Evolutionary conservation across 2,888 invertebrate genomes (phyloP).

Genomic region (Troides aeacus): DNA sequence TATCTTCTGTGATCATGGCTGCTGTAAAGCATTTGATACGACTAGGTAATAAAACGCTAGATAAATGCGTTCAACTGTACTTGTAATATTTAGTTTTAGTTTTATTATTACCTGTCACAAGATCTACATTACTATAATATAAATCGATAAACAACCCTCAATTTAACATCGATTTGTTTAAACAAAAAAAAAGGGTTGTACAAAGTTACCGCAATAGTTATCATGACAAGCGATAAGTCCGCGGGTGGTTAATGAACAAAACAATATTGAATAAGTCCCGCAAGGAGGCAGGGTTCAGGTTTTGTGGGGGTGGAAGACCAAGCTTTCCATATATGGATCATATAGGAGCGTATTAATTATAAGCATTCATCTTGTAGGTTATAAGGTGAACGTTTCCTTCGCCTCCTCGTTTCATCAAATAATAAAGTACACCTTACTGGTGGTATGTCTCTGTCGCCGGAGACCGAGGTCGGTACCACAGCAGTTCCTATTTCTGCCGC

Average conservation of each 20-base stretch:
- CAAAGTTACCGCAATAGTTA: conserved; percentile 37
- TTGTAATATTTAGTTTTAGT: too few relatives aligned
- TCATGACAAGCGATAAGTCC: conserved; percentile 40
- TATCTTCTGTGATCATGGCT: too few relatives aligned
- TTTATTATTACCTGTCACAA: background rate
- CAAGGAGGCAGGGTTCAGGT: conserved; percentile 43
- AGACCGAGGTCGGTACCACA: too few relatives aligned
- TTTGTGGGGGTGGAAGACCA: conserved; percentile 18
- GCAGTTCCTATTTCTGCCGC: too few relatives aligned
- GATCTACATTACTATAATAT: background rate
- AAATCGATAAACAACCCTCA: background rate
- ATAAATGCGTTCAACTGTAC: too few relatives aligned
- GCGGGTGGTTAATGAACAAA: conserved; percentile 42
- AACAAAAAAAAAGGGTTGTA: conserved; percentile 10
- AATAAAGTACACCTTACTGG: too few relatives aligned
- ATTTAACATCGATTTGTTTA: conserved; percentile 15
- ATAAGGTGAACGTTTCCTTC: too few relatives aligned
- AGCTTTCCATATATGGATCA: background rate
- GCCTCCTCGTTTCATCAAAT: too few relatives aligned
- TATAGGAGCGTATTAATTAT: background rate
- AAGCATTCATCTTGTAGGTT: too few relatives aligned
- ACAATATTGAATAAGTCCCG: conserved; percentile 39
- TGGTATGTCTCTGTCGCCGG: too few relatives aligned
- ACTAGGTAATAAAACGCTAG: too few relatives aligned
- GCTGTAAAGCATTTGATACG: too few relatives aligned